A percentile compares a stretch with the other conserved stretches of the same genome.
phyloP scores from a whole-genome alignment of 2,888 invertebrate genomes.

The Shargacucullia verbasci region DNA sequence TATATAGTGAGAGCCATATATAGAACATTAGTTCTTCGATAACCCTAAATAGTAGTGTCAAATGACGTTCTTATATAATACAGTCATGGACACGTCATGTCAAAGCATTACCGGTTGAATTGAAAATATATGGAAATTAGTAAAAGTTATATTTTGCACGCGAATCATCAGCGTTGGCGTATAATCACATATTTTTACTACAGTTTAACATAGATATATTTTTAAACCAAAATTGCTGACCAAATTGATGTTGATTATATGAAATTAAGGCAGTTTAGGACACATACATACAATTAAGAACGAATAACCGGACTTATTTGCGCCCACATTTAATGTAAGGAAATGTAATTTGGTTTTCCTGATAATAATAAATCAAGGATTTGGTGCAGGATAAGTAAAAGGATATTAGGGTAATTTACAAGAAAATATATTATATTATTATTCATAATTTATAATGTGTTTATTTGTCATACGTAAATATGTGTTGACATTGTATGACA shows the following conservation, averaged over 20 bases:
- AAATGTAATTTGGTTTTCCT: slow-evolving; percentile 26
- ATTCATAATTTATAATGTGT: neutral
- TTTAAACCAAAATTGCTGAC: slow-evolving; percentile 20
- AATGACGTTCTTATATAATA: slow-evolving; percentile 65
- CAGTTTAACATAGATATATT: neutral
- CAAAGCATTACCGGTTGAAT: slow-evolving; percentile 63
- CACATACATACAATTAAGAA: slow-evolving; percentile 36
- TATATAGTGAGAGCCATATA: neutral
- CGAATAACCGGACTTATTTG: slow-evolving; percentile 33
- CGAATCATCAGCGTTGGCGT: slow-evolving; percentile 57
- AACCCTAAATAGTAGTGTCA: slow-evolving; percentile 29
- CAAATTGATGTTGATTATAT: slow-evolving; percentile 53
- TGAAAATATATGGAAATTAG: slow-evolving; percentile 68
- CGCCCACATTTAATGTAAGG: slow-evolving; percentile 21
- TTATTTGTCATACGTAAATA: neutral
- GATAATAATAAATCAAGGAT: slow-evolving; percentile 32
- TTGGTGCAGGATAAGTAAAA: slow-evolving; percentile 49
- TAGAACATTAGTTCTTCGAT: neutral
- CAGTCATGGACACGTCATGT: slow-evolving; percentile 53
- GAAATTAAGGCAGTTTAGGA: slow-evolving; percentile 43
- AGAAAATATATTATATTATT: slow-evolving; percentile 5
- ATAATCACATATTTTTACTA: slow-evolving; percentile 46
- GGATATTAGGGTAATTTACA: slow-evolving; percentile 28
- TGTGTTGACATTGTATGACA: slow-evolving; percentile 11
- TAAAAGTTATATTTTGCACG: slow-evolving; percentile 64